These are phyloP conservation scores for Lithosia quadra DNA, from an alignment of 2,888 invertebrate species.

Conservation along the genomic window DNA sequence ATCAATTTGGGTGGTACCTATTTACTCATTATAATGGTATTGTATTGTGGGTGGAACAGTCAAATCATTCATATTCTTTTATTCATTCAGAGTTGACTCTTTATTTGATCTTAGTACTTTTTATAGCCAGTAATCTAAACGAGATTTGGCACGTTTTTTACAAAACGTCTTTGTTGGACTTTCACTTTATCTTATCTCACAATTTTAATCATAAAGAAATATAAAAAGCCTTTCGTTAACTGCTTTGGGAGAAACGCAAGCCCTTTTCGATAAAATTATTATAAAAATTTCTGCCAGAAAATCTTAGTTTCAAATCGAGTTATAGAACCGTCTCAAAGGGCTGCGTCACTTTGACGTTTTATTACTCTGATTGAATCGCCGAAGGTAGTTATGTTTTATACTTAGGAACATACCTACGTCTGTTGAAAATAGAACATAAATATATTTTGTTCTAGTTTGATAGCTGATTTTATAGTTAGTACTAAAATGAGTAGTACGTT, in stretches of 20 bases:
- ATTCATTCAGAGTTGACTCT: too few relatives aligned
- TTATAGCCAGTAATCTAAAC: neutral
- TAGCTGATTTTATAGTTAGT: neutral
- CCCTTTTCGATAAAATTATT: slow-evolving; percentile 11
- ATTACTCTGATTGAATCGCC: slow-evolving; percentile 44
- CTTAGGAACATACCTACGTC: slow-evolving; percentile 4
- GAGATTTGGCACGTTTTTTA: neutral
- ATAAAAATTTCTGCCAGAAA: slow-evolving; percentile 39
- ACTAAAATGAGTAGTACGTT: neutral
- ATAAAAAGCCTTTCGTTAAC: neutral
- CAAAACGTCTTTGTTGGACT: too few relatives aligned
- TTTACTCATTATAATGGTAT: too few relatives aligned
- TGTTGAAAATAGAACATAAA: neutral
- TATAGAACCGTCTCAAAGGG: slow-evolving; percentile 52
- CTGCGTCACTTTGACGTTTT: slow-evolving; percentile 51
- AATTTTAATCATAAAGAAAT: neutral
- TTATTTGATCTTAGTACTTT: too few relatives aligned
- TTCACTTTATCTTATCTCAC: neutral
- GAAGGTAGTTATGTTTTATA: slow-evolving; percentile 13
- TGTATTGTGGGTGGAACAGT: too few relatives aligned
- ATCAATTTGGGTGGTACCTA: too few relatives aligned
- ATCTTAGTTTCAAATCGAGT: slow-evolving; percentile 56
- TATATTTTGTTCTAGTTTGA: neutral
- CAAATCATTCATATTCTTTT: too few relatives aligned
- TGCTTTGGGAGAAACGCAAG: neutral